Evolutionary conservation across 2,113 vertebrate genomes (phyloP), one percentile per base, ranked within the genome.

Genomic region (Anolis carolinensis): DNA sequence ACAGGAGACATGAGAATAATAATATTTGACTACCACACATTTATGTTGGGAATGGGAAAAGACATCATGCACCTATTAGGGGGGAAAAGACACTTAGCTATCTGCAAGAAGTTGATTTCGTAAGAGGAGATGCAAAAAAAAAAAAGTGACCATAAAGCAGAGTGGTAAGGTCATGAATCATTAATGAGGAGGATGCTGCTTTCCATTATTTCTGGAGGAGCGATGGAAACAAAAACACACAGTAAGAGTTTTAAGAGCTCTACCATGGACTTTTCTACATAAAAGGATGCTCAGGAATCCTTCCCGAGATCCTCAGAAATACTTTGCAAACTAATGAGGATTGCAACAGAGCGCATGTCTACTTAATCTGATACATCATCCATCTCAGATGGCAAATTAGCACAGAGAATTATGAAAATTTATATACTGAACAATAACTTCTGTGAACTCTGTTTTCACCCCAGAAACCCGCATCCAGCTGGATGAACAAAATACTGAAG

Each of bases 111-210:
- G 25, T 63, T 59, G 25, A 63, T 44, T 74, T 25, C 25, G 18
- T 32, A 74, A 44, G 39, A 34, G 71, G 18, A 30, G 82, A 34
- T 20, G 13, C 30, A 55, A n/a, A 4, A 72, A 20, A 55, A n/a
- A 36, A 83, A 25, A 30, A 27, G 55, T 48, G 39, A 74, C 82
- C 34, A 14, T 44, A 75, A 75, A 83, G 44, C 20, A 9, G 65
- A 81, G 68, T 2, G 80, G 73, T 81, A 18, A 30, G 82, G 83
- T 76, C 73, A 90, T 92, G 82, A 91, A 93, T 92, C 82, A 94
- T 89, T 91, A 87, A 93, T 21, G 78, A 36, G 34, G n/a, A 63
- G 7, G 34, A 77, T 71, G 87, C 34, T 82, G 65, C 39, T 91
- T 75, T 80, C 81, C 79, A 48, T 32, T 1, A 77, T 65, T 86